Conservation (phyloP, 1,140 invertebrate genomes). For the Ooceraea biroi region DNA sequence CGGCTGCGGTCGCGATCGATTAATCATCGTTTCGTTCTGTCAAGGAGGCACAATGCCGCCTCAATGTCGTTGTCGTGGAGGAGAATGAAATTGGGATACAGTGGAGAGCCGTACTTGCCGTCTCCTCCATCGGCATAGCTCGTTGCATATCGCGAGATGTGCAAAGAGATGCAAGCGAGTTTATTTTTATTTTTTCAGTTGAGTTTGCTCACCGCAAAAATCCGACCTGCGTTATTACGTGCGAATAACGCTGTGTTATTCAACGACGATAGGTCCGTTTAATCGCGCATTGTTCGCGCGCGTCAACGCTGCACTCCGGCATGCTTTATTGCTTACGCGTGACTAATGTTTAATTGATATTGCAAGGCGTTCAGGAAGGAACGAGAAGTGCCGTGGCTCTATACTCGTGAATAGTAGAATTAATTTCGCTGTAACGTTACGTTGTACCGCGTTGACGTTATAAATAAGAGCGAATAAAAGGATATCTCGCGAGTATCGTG, state of each 20-base stretch:
- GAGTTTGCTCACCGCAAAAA: conserved; percentile 16
- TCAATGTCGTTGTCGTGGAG: conserved; percentile 53
- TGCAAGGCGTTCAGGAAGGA: not conserved
- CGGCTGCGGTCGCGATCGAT: conserved; percentile 61
- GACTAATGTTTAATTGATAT: not conserved
- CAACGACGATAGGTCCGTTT: not conserved
- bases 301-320: not conserved
- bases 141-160: too few species aligned
- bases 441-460: too few species aligned
- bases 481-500: not conserved
- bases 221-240: not conserved
- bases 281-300: too few species aligned
- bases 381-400: not conserved
- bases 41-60: conserved; percentile 65
- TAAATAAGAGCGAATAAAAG: not conserved
- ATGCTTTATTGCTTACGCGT: not conserved
- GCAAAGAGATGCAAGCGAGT: too few species aligned
- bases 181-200: not conserved
- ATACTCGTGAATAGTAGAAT: not conserved
- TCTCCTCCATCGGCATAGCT: too few species aligned
- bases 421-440: too few species aligned
- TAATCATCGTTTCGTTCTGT: conserved; percentile 67
- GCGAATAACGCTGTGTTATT: not conserved
- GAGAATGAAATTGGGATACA: conserved; percentile 33
- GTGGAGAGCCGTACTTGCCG: not conserved